These are phyloP conservation scores for Tauraco hartlaubi DNA, from an alignment of 2,797 vertebrate species.

Conservation along the genomic window DNA sequence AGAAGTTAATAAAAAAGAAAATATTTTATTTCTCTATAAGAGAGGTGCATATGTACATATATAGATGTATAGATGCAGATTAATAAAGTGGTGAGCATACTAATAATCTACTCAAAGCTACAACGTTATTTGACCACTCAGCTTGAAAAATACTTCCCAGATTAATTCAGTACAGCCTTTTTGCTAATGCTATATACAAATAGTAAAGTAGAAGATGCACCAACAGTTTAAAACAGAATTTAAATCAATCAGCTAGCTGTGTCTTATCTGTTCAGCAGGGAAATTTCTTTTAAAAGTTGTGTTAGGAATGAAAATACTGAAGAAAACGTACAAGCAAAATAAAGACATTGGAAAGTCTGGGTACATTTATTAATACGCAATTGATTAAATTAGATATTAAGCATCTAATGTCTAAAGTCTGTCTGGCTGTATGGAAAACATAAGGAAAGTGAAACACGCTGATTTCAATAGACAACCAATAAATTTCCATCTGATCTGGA, in stretches of 20 bases:
- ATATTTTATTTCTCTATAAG: background rate
- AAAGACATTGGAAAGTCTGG: background rate
- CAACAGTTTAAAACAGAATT: background rate
- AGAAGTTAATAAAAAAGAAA: background rate
- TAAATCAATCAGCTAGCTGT: background rate
- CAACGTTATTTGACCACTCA: background rate
- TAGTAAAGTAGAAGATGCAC: background rate
- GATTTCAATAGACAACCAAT: background rate
- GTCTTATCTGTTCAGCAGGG: background rate
- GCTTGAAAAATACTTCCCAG: background rate
- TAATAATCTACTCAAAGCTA: background rate
- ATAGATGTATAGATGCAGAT: background rate
- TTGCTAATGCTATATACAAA: background rate
- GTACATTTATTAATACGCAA: background rate
- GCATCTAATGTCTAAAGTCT: background rate
- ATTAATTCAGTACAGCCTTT: background rate
- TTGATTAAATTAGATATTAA: background rate
- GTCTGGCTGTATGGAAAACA: background rate
- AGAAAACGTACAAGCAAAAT: background rate
- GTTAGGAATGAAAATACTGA: background rate
- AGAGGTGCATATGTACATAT: fast-evolving
- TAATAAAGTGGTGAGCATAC: background rate
- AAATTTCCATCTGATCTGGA: background rate
- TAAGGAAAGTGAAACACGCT: background rate
- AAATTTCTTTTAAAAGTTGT: background rate